phyloP scores from a whole-genome alignment of 2,888 invertebrate species.

The Trachelus tabidus region DNA sequence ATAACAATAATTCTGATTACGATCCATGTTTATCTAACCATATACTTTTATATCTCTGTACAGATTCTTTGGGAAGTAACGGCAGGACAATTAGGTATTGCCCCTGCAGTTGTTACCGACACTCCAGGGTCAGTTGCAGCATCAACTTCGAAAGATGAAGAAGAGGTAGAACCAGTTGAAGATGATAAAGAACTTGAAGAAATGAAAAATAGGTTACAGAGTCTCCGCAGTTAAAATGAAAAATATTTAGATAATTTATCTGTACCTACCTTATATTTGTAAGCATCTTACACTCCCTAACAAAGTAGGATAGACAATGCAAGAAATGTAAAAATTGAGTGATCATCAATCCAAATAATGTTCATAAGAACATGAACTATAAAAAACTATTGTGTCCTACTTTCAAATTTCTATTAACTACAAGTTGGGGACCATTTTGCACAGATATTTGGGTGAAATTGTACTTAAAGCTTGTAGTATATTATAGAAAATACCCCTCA shows the following conservation, averaged over 20 bases:
- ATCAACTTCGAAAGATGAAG: conserved; percentile 71
- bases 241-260: conserved; percentile 10
- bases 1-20: neutral
- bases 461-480: neutral
- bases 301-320: neutral
- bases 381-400: neutral
- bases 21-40: neutral
- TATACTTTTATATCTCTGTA: neutral
- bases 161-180: conserved; percentile 72
- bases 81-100: conserved; percentile 91
- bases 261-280: neutral
- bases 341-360: neutral
- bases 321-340: neutral
- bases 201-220: conserved; percentile 90
- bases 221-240: conserved; percentile 81
- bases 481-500: neutral
- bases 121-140: conserved; percentile 71
- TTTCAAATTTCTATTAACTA: neutral
- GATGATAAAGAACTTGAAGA: conserved; percentile 87
- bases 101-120: conserved; percentile 83
- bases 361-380: too few relatives aligned
- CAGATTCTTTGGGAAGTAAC: conserved; percentile 89
- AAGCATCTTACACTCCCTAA: neutral
- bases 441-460: neutral
- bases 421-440: neutral